These are phyloP conservation scores for Drosophila nigritarsus DNA, from an alignment of 2,888 invertebrate species.

Conservation along the genomic window DNA sequence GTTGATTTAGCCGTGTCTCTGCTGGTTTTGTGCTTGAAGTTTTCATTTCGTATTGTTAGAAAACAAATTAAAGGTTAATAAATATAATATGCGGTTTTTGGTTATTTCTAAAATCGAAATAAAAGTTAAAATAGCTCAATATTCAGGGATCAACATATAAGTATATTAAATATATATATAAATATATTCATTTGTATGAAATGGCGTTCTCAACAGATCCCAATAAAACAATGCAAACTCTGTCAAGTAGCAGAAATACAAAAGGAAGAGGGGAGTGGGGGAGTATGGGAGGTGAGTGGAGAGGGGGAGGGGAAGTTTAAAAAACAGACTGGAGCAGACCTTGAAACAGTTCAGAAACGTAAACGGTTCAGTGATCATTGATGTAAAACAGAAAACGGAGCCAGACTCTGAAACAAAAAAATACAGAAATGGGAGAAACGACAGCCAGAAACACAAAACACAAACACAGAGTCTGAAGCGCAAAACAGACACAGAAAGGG, in stretches of 20 bases:
- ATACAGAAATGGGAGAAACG: constrained; percentile 52
- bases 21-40: too few species aligned
- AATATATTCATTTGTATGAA: neutral
- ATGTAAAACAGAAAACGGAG: constrained; percentile 75
- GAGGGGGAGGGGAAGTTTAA: constrained; percentile 27
- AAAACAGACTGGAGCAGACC: constrained; percentile 75
- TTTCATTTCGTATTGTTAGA: too few species aligned
- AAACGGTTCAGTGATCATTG: constrained; percentile 85
- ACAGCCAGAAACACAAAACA: constrained; percentile 35
- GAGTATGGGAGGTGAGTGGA: neutral
- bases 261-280: neutral
- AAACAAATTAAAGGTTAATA: neutral
- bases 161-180: neutral
- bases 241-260: constrained; percentile 2
- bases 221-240: constrained; percentile 5
- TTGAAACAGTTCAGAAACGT: constrained; percentile 85
- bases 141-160: too few species aligned
- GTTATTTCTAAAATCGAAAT: too few species aligned
- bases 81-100: neutral
- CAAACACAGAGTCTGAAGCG: constrained; percentile 22
- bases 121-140: too few species aligned
- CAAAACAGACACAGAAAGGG: constrained; percentile 34
- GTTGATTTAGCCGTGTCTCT: too few species aligned
- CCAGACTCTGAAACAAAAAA: constrained; percentile 34
- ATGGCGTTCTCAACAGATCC: constrained; percentile 12